Base-by-base conservation (phyloP, 2,888 invertebrate genomes). In the Polyommatus icarus region DNA sequence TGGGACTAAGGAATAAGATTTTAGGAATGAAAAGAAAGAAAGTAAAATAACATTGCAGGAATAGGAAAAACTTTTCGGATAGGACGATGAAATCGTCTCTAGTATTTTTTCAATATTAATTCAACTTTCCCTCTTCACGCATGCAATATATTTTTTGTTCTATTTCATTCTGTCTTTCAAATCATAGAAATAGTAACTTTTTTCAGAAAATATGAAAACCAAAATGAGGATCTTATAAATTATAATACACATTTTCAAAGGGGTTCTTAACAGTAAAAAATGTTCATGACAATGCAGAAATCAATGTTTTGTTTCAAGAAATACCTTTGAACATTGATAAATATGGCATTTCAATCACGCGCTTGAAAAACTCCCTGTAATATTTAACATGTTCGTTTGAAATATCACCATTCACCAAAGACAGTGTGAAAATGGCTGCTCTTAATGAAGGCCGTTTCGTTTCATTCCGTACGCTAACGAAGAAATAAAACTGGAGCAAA, bases 401-500 rank as follows among this genome's bases (percentile, higher is more conserved):
- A 77, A 77, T 77, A 77, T 77, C 57, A 77, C 77, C 77, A 77
- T 72, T 77, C 57, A 77, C 77, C 72, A 77, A 77, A 57, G 77
- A 77, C 72, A 77, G 72, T 73, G 72, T 77, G 72, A 73, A 77
- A 77, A 77, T 77, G 77, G 77, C 77, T 59, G 72, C 77, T 77
- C 77, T 59, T 77, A 77, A 77, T 77, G 77, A 77, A 77, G 72
- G 77, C 72, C 77, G 77, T 77, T 77, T 72, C 71, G 76, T 76
- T 76, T 71, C 77, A 72, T 77, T 77, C 77, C 72, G 77, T 77
- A 73, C 73, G 77, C 57, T 77, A 77, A 73, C 77, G 72, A 77
- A 77, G 77, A 77, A 77, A 77, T 77, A 77, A 77, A 77, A 77
- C 72, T 77, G 77, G 77, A 76, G 71, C 77, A 75, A 78, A 59